phyloP scores from a whole-genome alignment of 1,140 invertebrate genomes.

The Drosophila dunni region DNA sequence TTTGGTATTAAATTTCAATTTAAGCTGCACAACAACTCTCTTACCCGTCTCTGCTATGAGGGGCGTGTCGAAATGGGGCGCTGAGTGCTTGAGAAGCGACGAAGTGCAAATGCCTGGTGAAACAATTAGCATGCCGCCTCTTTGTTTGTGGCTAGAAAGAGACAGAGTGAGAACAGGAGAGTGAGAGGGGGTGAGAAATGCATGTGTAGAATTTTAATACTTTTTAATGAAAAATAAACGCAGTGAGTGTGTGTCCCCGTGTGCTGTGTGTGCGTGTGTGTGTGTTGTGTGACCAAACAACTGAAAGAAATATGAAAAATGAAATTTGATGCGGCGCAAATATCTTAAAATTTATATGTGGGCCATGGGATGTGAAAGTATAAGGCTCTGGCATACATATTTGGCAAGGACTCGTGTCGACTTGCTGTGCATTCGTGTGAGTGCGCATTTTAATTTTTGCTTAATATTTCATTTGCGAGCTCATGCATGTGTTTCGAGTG shows the following conservation, averaged over 20 bases:
- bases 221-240: conserved; percentile 78
- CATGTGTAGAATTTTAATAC: conserved; percentile 60
- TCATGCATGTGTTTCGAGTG: conserved; percentile 13
- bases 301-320: conserved; percentile 42
- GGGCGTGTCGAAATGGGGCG: background rate
- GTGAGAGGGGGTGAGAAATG: background rate
- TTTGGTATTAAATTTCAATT: conserved; percentile 78
- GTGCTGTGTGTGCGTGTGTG: background rate
- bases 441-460: conserved; percentile 70
- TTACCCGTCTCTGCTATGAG: background rate
- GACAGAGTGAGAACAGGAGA: background rate
- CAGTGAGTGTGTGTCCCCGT: conserved; percentile 42
- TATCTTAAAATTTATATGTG: conserved; percentile 48
- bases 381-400: conserved; percentile 9
- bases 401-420: conserved; percentile 18
- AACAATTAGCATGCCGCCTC: conserved; percentile 79
- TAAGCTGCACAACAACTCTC: conserved; percentile 62
- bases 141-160: conserved; percentile 56
- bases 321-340: conserved; percentile 68
- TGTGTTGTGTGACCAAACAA: no score
- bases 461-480: conserved; percentile 67
- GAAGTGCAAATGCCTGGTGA: conserved; percentile 76
- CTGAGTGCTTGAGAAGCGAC: conserved; percentile 61
- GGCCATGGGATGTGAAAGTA: background rate
- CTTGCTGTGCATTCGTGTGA: conserved; percentile 38